Evolutionary conservation across 2,888 invertebrate genomes (phyloP), one percentile per base, ranked within the genome.

Genomic region (Tenodera sinensis): DNA sequence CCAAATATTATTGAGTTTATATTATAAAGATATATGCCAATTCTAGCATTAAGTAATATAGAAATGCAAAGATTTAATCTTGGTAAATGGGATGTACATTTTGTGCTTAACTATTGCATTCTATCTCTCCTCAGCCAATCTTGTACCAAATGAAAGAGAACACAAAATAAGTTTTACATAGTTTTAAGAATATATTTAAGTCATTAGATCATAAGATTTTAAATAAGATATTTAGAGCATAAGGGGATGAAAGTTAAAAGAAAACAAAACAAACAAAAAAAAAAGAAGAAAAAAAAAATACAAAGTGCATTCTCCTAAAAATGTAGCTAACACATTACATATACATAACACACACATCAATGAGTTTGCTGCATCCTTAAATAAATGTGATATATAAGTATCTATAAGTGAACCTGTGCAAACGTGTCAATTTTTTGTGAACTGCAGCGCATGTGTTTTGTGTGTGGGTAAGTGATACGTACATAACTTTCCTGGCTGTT

Each of bases 171-270:
- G 83, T 89, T 90, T 90, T 90, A 90, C 89, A 90, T 90, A 90
- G 90, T 89, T 89, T 90, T 90, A 90, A 89, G 88, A 88, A 83
- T 91, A 90, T 90, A 89, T 90, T 88, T 91, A 91, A 91, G 92
- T 92, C 91, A 91, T 89, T 92, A 92, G 91, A 85, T 90, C 89
- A 83, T 91, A 91, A 91, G 91, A 90, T 90, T 90, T 91, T 90
- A 90, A 90, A 90, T 88, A 89, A 89, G 89, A 86, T 89, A 89
- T 89, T 89, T 89, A 90, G 90, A 90, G 90, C 89, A 89, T 88
- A 90, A 91, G 89, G 90, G 90, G 83, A 89, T 34, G 83, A 81
- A 81, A 85, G 81, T 83, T 87, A 87, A 54, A 87, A 30, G 34
- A 28, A 81, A 30, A 87, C 27, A 82, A 42, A 42, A 34, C 34